phyloP scores from a whole-genome alignment of 2,797 vertebrate genomes.

The Onychomys arenicola region DNA sequence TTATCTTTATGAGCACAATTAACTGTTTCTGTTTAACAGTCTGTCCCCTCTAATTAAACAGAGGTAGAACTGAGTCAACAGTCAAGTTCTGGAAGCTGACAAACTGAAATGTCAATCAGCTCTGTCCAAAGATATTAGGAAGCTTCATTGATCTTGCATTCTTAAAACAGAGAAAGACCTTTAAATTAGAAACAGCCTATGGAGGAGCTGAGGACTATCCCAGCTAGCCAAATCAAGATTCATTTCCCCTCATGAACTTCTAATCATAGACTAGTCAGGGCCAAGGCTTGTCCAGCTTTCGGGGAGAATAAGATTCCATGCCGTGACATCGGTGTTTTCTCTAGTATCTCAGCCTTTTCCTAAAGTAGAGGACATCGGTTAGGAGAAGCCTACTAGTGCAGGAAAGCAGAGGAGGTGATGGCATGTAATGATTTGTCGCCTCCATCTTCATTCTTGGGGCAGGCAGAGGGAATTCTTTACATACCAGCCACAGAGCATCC shows the following conservation, averaged over 20 bases:
- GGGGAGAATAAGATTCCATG: background rate
- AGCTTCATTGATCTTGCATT: constrained; percentile 72
- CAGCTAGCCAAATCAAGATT: constrained; percentile 31
- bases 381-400: background rate
- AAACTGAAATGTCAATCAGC: constrained; percentile 76
- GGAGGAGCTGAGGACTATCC: background rate
- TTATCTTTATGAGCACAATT: constrained; percentile 63
- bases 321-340: background rate
- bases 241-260: background rate
- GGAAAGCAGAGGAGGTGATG: background rate
- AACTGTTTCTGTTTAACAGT: constrained; percentile 76
- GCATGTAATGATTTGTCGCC: background rate
- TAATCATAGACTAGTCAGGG: background rate
- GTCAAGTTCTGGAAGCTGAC: constrained; percentile 68
- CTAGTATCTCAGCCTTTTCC: background rate
- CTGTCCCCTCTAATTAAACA: constrained; percentile 73
- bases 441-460: background rate
- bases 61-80: constrained; percentile 69
- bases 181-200: constrained; percentile 55
- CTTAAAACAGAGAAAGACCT: constrained; percentile 67
- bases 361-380: background rate
- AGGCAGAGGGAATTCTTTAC: background rate
- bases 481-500: background rate
- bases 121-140: constrained; percentile 68
- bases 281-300: background rate